Base-by-base conservation (phyloP, 2,113 vertebrate genomes). In the Hypanus sabinus region DNA sequence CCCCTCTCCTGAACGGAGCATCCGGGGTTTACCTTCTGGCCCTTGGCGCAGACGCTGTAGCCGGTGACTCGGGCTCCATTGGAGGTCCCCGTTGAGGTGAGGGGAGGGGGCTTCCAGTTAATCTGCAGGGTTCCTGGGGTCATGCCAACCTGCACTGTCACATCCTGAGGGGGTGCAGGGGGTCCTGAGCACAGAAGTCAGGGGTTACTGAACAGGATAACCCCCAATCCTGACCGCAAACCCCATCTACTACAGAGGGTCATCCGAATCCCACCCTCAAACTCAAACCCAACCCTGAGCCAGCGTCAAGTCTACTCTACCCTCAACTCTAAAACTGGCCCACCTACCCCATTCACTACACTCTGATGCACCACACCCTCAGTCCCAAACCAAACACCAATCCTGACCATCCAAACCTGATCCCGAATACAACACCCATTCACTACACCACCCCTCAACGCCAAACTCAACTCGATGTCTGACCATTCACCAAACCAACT, bases 41-140 rank as follows among this genome's bases (percentile, higher is more conserved):
- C 98, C 95, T 98, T 98, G 79, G 97, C 98, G 70, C 98, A 99
- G 93, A 99, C 98, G 0, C 97, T 97, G 0, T 99, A 99, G 94
- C 99, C 99, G 0, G 98, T 98, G 60, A 99, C 98, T 0, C 46
- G 97, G 94, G 99, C 99, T 0, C 98, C 99, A 0, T 99, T 98
- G 93, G 99, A 99, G n/a, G 98, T 98, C 94, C 99, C 98, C 0
- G 97, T 96, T 33, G 97, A 95, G 0, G 98, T 97, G 96, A 99
- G 97, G 0, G 94, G 76, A 0, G 98, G 98, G 0, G 98, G 97
- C 94, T 97, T 99, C 98, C 98, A 99, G 94, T 96, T 97, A 95
- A 99, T 97, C 96, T 98, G 97, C 83, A 99, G 7, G 0, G 97
- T 96, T n/a, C 97, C 97, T 0, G 98, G 96, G 0, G 96, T 95